Conservation (phyloP, 2,888 invertebrate species). For the Willowsia nigromaculata region DNA sequence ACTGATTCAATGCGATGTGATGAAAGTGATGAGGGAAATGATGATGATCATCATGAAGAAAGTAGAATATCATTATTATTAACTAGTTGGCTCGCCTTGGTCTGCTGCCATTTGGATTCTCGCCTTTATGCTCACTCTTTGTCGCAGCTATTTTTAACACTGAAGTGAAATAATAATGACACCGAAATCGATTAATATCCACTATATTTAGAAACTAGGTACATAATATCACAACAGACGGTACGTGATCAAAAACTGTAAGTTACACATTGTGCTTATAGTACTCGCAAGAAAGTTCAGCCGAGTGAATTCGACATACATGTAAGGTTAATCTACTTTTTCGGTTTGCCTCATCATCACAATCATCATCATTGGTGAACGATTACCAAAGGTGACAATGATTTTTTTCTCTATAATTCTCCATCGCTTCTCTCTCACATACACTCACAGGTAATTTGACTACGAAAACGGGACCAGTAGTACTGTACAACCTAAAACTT, state of each 20-base stretch:
- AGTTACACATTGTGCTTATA: neutral
- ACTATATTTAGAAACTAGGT: neutral
- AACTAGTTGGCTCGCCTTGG: neutral
- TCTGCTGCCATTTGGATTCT: neutral
- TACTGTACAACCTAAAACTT: neutral
- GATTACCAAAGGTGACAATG: too few species aligned
- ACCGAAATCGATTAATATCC: neutral
- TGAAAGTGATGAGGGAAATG: neutral
- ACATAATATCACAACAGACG: neutral
- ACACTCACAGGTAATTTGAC: neutral
- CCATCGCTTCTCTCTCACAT: neutral
- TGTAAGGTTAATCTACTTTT: neutral
- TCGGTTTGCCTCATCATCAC: neutral
- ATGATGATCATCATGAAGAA: constrained; percentile 9
- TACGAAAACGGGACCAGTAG: neutral
- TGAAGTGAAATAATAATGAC: neutral
- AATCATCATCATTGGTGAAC: neutral
- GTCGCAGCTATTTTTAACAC: constrained; percentile 11
- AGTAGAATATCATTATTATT: neutral
- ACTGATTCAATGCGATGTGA: neutral
- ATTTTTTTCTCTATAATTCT: neutral
- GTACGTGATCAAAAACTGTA: neutral
- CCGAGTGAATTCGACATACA: neutral
- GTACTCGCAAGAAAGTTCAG: neutral
- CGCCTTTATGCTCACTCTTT: neutral